A percentile compares a stretch with the other conserved stretches of the same genome.
Conservation (phyloP, 2,888 invertebrate genomes). For the Phorcus lineatus region DNA sequence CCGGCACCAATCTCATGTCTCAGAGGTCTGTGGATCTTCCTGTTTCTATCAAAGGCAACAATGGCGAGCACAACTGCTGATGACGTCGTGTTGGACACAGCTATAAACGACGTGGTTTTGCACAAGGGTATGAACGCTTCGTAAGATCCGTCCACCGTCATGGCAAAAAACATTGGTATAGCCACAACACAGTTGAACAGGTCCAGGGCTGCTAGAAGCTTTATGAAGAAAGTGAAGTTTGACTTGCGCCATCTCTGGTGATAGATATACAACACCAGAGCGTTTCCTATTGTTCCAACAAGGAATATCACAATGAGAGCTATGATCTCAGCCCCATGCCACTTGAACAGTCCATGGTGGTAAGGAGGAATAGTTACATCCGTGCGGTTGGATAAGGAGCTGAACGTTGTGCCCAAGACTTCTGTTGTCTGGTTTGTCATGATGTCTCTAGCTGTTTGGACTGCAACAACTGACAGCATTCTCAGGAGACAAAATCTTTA, state of each 20-base stretch:
- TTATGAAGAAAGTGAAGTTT: slow-evolving; percentile 23
- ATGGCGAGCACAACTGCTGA: slow-evolving; percentile 21
- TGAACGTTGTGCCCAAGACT: no score
- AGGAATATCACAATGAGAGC: slow-evolving; percentile 9
- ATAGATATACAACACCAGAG: slow-evolving; percentile 21
- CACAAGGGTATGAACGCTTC: neutral
- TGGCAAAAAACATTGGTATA: neutral
- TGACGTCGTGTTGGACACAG: neutral
- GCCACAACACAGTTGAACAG: slow-evolving; percentile 21
- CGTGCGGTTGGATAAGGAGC: no score
- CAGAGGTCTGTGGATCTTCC: slow-evolving; percentile 17
- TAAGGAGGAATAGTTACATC: no score
- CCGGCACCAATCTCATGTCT: neutral
- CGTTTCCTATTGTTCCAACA: slow-evolving; percentile 11
- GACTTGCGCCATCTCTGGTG: slow-evolving; percentile 17
- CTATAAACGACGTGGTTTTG: slow-evolving; percentile 9
- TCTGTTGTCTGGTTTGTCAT: no score
- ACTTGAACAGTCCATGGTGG: neutral
- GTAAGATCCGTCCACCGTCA: neutral
- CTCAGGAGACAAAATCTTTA: no score
- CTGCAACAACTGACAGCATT: no score
- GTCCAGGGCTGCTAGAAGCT: slow-evolving; percentile 24
- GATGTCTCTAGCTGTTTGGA: no score
- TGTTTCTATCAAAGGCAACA: slow-evolving; percentile 20
- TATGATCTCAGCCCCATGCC: neutral